Conservation (phyloP, 2,113 vertebrate genomes). For the Haliaeetus leucogaster region DNA sequence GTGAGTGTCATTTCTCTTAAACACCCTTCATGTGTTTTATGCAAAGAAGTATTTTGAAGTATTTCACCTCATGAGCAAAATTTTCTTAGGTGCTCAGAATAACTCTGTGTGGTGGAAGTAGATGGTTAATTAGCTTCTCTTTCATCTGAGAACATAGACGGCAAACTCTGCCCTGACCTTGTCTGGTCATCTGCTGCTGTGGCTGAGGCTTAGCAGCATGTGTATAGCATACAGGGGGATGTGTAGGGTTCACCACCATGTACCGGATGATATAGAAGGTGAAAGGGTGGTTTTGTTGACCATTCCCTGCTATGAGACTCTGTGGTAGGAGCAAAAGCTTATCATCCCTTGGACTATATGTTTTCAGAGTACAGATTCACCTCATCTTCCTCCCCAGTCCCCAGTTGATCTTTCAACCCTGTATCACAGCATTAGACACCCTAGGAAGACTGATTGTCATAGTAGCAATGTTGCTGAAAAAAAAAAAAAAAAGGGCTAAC, state of each 20-base stretch:
- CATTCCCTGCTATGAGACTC: not conserved
- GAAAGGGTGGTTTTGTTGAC: not conserved
- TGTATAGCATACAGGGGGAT: not conserved
- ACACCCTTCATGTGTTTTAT: rapidly evolving
- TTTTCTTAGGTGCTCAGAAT: not conserved
- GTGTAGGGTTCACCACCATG: not conserved
- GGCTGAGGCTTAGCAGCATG: not conserved
- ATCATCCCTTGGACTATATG: not conserved
- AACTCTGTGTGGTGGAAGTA: not conserved
- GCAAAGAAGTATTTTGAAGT: not conserved
- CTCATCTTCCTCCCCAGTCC: not conserved
- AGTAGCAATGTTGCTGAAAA: not conserved
- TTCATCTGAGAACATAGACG: not conserved
- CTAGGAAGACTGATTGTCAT: rapidly evolving
- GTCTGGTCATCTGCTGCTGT: not conserved
- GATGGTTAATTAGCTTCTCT: not conserved
- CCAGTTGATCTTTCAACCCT: not conserved
- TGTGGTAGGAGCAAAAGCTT: not conserved
- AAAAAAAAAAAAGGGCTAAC: too few relatives aligned
- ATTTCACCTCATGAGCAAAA: not conserved
- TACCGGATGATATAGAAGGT: not conserved
- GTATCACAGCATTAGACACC: not conserved
- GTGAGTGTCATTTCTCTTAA: constrained; percentile 21
- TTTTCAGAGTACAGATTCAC: not conserved
- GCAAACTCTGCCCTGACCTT: not conserved